Base-by-base conservation (phyloP, 2,888 invertebrate genomes). In the Lithosia quadra region DNA sequence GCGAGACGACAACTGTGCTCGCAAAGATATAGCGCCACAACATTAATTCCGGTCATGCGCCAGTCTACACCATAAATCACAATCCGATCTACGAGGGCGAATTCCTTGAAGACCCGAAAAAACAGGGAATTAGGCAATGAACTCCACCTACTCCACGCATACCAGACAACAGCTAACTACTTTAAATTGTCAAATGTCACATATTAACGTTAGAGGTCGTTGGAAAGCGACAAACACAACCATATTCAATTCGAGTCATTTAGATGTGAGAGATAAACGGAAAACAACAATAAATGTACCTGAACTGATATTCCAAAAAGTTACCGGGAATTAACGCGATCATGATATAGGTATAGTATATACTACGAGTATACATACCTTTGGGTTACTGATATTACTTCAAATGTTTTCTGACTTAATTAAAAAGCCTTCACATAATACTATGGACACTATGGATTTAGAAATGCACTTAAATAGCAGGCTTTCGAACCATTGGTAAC, bases 21-120 rank as follows among this genome's bases (percentile, higher is more conserved):
- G 56, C 9, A 67, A 71, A 78, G 73, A 82, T 79, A 78, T 62
- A 74, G 74, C 82, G 22, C 82, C 82, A 79, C 85, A 85, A 81
- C 73, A 88, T 87, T 83, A 84, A 87, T 86, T 85, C 78, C 81
- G 82, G 81, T 85, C 83, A 84, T 83, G 82, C 84, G 68, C 81
- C 76, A 79, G 77, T 70, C 66, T 71, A 79, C 72, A 77, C 73
- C 79, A 85, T 87, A 84, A 87, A 89, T 88, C 85, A 86, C 77
- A 83, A 80, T 63, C 80, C 74, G 80, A 80, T 79, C 74, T 76
- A 72, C 65, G 68, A 70, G 74, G 75, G 76, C 75, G 74, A 68
- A 77, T 79, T 81, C 81, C 84, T 82, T 82, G 84, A 85, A 80
- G 79, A 72, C 76, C 73, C 72, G 65, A 69, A 78, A 83, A 84